Evolutionary conservation across 2,888 invertebrate species (phyloP).

Genomic region (Ectobius pallidus): DNA sequence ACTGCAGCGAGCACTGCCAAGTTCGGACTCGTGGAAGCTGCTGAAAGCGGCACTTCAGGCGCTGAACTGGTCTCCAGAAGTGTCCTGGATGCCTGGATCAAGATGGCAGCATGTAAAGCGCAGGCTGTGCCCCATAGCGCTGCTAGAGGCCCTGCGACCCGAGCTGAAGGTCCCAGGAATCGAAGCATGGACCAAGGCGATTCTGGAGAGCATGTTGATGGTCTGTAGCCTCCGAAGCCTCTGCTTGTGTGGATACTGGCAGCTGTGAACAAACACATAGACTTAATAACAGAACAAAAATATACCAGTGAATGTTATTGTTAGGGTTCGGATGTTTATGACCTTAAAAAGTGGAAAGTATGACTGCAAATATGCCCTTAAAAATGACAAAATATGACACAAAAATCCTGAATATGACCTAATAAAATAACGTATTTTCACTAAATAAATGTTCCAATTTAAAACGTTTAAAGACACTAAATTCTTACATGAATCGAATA

Average conservation of each 20-base stretch:
- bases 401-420: no score
- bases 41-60: not conserved
- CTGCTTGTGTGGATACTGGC: conserved; percentile 67
- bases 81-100: conserved; percentile 62
- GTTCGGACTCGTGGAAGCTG: conserved; percentile 15
- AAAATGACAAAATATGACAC: no score
- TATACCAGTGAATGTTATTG: no score
- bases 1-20: conserved; percentile 45
- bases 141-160: conserved; percentile 52
- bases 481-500: no score
- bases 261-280: conserved; percentile 53
- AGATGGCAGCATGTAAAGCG: conserved; percentile 60
- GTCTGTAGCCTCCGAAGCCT: conserved; percentile 53
- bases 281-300: not conserved
- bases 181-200: conserved; percentile 49
- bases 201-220: conserved; percentile 51
- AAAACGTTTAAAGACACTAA: no score
- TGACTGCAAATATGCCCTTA: no score
- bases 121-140: conserved; percentile 64
- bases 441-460: no score
- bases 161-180: conserved; percentile 52
- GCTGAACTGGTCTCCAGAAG: conserved; percentile 48
- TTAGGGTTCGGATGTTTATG: no score
- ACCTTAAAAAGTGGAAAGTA: no score
- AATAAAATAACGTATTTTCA: no score